Evolutionary conservation across 2,113 vertebrate genomes (phyloP).

Genomic region (Colinus virginianus): DNA sequence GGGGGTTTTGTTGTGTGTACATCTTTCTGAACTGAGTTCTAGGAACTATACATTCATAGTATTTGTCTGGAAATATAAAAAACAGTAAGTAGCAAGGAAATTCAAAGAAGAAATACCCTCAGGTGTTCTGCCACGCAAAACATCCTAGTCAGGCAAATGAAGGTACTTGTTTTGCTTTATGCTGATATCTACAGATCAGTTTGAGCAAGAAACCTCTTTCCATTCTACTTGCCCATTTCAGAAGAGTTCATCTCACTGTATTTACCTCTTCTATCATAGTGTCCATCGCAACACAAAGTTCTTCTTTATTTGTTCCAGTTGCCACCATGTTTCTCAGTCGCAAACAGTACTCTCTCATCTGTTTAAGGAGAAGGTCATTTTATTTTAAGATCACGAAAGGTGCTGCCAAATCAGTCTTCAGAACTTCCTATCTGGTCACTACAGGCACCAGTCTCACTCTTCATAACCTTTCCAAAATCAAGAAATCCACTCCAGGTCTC

Average conservation of each 20-base stretch:
- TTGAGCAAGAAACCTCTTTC: background rate
- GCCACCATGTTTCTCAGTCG: conserved; percentile 92
- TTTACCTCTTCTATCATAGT: conserved; percentile 96
- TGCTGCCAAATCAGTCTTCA: background rate
- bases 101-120: background rate
- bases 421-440: background rate
- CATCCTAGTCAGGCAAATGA: background rate
- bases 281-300: conserved; percentile 86
- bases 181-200: background rate
- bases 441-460: background rate
- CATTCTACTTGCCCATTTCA: background rate
- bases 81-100: background rate
- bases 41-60: background rate
- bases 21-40: background rate
- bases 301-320: conserved; percentile 83
- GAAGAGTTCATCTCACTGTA: background rate
- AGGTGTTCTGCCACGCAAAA: background rate
- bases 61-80: background rate
- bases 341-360: conserved; percentile 97
- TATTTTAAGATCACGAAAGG: background rate
- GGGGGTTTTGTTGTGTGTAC: background rate
- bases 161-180: background rate
- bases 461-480: fast-evolving
- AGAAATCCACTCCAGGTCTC: background rate
- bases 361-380: background rate